Evolutionary conservation across 2,797 vertebrate species (phyloP).

Genomic region (Epinephelus coioides): DNA sequence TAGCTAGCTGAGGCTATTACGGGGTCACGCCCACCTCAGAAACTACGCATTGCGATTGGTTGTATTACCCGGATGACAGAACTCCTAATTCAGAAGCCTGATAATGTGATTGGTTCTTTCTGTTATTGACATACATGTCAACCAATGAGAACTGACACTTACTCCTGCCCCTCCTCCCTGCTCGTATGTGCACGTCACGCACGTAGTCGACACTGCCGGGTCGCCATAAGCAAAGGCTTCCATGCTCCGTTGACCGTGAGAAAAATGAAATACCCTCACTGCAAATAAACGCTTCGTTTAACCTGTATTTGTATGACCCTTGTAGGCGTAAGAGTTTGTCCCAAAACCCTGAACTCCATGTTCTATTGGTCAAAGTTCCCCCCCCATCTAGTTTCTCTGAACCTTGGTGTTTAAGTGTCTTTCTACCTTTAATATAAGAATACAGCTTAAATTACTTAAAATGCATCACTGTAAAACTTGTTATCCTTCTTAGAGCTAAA

Average conservation of each 20-base stretch:
- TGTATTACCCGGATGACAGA: not conserved
- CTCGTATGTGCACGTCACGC: constrained; percentile 47
- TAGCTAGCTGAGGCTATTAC: constrained; percentile 57
- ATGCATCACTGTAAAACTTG: not conserved
- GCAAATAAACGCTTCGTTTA: not conserved
- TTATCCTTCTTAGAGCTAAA: not conserved
- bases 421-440: not conserved
- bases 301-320: accelerated
- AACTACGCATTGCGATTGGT: constrained; percentile 62
- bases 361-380: not conserved
- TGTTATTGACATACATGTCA: not conserved
- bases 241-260: not conserved
- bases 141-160: constrained; percentile 45
- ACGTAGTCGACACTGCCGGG: constrained; percentile 56
- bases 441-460: not conserved
- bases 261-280: not conserved
- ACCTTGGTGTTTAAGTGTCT: not conserved
- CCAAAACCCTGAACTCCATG: not conserved
- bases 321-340: not conserved
- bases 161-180: not conserved
- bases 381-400: not conserved
- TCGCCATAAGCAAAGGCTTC: no score
- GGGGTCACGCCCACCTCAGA: constrained; percentile 68
- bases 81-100: accelerated
- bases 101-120: constrained; percentile 32